Percentiles rank a stretch among this genome's conserved stretches.
These are phyloP conservation scores for Gambelia wislizenii DNA, from an alignment of 2,797 vertebrate genomes.

Conservation along the genomic window DNA sequence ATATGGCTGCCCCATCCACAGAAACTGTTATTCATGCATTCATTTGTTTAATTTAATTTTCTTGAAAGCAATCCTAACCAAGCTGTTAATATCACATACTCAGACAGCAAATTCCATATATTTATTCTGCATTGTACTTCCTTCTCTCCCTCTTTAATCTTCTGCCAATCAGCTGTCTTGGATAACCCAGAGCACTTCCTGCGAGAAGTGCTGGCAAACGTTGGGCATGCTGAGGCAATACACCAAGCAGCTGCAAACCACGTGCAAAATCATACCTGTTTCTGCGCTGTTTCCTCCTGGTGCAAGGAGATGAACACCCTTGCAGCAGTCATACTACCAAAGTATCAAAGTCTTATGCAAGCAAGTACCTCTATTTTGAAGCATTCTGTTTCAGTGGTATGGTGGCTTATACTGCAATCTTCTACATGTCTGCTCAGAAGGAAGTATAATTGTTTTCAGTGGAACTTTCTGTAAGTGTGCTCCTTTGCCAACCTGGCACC, in stretches of 20 bases:
- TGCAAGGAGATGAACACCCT: neutral
- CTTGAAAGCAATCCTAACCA: neutral
- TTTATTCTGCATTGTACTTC: neutral
- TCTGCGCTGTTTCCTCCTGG: neutral
- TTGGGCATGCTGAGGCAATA: neutral
- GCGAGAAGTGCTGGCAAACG: neutral
- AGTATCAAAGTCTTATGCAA: neutral
- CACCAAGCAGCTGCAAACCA: neutral
- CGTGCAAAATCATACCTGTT: neutral
- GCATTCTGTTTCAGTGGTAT: neutral
- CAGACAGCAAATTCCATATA: no score
- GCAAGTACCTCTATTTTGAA: neutral
- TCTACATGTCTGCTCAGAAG: no score
- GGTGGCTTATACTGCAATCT: neutral
- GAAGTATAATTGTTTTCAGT: no score
- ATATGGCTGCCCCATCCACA: no score
- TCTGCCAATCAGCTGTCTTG: neutral
- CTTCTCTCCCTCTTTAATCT: neutral
- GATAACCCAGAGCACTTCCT: neutral
- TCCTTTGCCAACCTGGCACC: no score
- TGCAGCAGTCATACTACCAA: neutral
- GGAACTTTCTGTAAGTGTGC: no score
- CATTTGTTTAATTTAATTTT: neutral
- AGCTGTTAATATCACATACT: neutral
- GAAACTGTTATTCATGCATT: neutral